Conservation (phyloP, 92 coral and sea anemone genomes). For the Umimayanthus chanpuru region DNA sequence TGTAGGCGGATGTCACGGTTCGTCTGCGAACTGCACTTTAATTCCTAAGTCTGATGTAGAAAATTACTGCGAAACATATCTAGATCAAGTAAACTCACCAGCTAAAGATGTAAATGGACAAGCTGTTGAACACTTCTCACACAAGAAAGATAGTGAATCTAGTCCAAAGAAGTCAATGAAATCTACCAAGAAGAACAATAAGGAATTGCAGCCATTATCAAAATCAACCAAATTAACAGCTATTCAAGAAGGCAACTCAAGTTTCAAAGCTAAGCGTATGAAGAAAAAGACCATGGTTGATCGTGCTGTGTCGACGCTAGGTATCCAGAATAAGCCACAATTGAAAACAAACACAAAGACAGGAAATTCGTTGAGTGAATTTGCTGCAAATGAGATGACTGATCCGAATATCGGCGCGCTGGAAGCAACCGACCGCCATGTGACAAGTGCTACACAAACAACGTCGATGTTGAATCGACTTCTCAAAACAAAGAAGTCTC, state of each 20-base stretch:
- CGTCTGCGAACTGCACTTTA: slow-evolving; percentile 90
- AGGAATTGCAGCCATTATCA: slow-evolving; percentile 37
- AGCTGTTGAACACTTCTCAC: slow-evolving; percentile 32
- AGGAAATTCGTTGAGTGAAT: slow-evolving; percentile 43
- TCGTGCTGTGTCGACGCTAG: slow-evolving; percentile 21
- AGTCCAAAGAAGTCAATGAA: slow-evolving; percentile 22
- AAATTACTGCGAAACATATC: slow-evolving; percentile 74
- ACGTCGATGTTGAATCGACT: slow-evolving; percentile 45
- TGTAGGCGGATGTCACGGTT: slow-evolving; percentile 92
- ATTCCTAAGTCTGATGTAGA: slow-evolving; percentile 84
- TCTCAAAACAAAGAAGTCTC: slow-evolving; percentile 49
- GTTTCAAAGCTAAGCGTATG: slow-evolving; percentile 26
- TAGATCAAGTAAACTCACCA: slow-evolving; percentile 48
- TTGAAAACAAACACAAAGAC: slow-evolving; percentile 32
- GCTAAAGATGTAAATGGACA: slow-evolving; percentile 21
- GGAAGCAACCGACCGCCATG: slow-evolving; percentile 44
- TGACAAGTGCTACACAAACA: slow-evolving; percentile 65
- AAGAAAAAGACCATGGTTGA: slow-evolving; percentile 28
- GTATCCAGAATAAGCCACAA: slow-evolving; percentile 29
- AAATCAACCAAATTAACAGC: slow-evolving; percentile 25
- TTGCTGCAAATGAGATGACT: slow-evolving; percentile 35
- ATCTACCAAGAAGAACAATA: slow-evolving; percentile 40
- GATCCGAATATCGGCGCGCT: slow-evolving; percentile 40
- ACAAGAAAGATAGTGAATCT: slow-evolving; percentile 30
- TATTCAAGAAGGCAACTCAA: slow-evolving; percentile 40